phyloP scores from a whole-genome alignment of 30 jellyfish, hydroid and myxozoan species.

The Hydractinia symbiolongicarpus region DNA sequence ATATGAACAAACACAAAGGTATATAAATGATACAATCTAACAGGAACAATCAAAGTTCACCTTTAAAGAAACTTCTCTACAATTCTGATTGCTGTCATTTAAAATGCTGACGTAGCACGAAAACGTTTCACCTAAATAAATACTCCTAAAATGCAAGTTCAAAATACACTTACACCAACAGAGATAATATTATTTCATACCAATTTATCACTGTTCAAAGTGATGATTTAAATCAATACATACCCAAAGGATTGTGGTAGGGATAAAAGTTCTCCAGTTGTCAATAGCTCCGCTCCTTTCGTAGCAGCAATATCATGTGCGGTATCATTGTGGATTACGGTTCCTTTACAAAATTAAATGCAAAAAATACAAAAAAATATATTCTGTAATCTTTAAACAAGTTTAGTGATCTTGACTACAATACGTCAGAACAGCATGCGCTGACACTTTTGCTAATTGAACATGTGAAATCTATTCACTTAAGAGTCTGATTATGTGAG shows the following conservation, averaged over 20 bases:
- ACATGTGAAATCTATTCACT: not conserved
- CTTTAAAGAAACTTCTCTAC: slow-evolving; percentile 58
- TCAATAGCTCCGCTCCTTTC: slow-evolving; percentile 71
- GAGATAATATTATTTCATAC: no score
- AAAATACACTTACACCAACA: no score
- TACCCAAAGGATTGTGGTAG: slow-evolving; percentile 97
- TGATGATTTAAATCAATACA: not conserved
- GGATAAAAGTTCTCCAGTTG: slow-evolving; percentile 71
- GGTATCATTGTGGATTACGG: slow-evolving; percentile 13
- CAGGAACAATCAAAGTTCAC: slow-evolving; percentile 23
- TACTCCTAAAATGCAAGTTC: slow-evolving; percentile 57
- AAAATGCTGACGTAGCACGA: slow-evolving; percentile 78
- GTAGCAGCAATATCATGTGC: slow-evolving; percentile 50
- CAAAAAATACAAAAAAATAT: no score
- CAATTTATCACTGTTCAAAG: no score
- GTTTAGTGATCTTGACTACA: not conserved
- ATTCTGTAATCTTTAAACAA: no score
- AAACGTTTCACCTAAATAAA: slow-evolving; percentile 89
- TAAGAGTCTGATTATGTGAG: not conserved
- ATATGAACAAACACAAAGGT: not conserved
- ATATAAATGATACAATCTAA: not conserved
- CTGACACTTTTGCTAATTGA: slow-evolving; percentile 2
- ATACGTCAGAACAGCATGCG: slow-evolving; percentile 23
- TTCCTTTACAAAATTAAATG: slow-evolving; percentile 5
- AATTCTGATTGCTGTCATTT: slow-evolving; percentile 76